Percentiles rank a stretch among this genome's conserved stretches.
Conservation (phyloP, 2,888 invertebrate species). For the Napeogenes inachia region DNA sequence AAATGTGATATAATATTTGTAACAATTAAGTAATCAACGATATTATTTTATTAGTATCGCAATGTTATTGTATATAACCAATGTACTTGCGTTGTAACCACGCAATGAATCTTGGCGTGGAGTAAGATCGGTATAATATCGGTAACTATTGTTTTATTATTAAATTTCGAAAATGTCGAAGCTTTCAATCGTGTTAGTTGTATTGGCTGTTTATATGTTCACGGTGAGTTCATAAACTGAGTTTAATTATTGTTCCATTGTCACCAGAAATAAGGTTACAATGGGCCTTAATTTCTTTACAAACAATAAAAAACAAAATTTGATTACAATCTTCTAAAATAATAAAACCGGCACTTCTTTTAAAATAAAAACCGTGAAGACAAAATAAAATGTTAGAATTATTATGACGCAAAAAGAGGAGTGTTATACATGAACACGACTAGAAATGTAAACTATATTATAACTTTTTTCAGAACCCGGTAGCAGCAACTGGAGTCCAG, state of each 20-base stretch:
- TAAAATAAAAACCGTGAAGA: too few relatives aligned
- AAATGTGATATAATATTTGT: background rate
- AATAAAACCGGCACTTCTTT: too few relatives aligned
- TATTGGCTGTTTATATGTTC: slow-evolving; percentile 38
- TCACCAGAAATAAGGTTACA: too few relatives aligned
- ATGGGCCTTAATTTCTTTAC: too few relatives aligned
- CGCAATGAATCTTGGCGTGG: slow-evolving; percentile 19
- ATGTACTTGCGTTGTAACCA: background rate
- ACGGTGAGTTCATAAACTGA: slow-evolving; percentile 40
- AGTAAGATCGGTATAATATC: slow-evolving; percentile 23
- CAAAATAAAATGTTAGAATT: too few relatives aligned
- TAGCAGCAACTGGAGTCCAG: slow-evolving; percentile 53
- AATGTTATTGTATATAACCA: slow-evolving; percentile 18
- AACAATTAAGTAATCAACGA: slow-evolving; percentile 16
- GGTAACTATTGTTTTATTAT: slow-evolving; percentile 35
- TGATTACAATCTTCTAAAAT: too few relatives aligned
- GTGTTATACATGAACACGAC: too few relatives aligned
- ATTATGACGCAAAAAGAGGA: too few relatives aligned
- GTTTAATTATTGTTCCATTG: too few relatives aligned
- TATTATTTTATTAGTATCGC: slow-evolving; percentile 9
- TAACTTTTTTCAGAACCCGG: slow-evolving; percentile 50
- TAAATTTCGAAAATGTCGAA: slow-evolving; percentile 40
- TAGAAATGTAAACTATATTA: background rate
- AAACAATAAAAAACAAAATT: too few relatives aligned
- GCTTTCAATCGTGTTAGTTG: slow-evolving; percentile 30